A percentile compares a stretch with the other conserved stretches of the same genome.
Evolutionary conservation across 2,113 vertebrate species (phyloP).

Genomic region (Morone chrysops): DNA sequence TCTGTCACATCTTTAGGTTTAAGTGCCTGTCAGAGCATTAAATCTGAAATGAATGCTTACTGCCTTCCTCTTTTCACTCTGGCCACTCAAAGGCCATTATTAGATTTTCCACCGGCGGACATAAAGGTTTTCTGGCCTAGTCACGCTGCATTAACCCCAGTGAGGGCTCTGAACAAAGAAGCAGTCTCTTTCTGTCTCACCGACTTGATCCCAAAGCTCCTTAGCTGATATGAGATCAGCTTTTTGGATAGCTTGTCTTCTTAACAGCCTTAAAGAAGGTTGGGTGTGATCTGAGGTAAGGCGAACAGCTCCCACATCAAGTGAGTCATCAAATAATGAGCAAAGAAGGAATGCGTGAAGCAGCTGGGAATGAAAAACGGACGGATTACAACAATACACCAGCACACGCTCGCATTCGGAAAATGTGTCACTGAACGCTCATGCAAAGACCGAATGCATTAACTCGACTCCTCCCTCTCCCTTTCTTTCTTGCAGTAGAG

Average conservation of each 20-base stretch:
- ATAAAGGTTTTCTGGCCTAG: conserved; percentile 60
- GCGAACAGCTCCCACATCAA: conserved; percentile 61
- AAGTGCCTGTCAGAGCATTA: conserved; percentile 45
- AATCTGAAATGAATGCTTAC: conserved; percentile 50
- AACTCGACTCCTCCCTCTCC: conserved; percentile 25
- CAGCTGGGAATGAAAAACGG: conserved; percentile 43
- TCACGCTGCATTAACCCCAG: conserved; percentile 65
- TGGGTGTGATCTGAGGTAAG: conserved; percentile 64
- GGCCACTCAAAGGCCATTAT: conserved; percentile 63
- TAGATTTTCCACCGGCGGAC: conserved; percentile 57
- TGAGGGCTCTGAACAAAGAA: conserved; percentile 64
- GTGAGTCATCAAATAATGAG: conserved; percentile 73
- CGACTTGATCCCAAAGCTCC: conserved; percentile 63
- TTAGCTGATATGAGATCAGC: conserved; percentile 75
- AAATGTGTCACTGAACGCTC: conserved; percentile 52
- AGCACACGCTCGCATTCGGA: conserved; percentile 9
- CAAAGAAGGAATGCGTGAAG: conserved; percentile 61
- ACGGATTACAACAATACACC: conserved; percentile 46
- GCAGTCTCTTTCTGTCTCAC: conserved; percentile 61
- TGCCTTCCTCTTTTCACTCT: conserved; percentile 37
- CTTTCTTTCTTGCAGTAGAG: conserved; percentile 82
- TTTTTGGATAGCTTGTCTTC: conserved; percentile 57
- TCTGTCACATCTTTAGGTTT: conserved; percentile 37
- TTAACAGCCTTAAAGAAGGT: conserved; percentile 55
- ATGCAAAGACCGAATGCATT: conserved; percentile 19